Conservation (phyloP, 1,140 invertebrate species). For the Diplogasteroides magnus region DNA sequence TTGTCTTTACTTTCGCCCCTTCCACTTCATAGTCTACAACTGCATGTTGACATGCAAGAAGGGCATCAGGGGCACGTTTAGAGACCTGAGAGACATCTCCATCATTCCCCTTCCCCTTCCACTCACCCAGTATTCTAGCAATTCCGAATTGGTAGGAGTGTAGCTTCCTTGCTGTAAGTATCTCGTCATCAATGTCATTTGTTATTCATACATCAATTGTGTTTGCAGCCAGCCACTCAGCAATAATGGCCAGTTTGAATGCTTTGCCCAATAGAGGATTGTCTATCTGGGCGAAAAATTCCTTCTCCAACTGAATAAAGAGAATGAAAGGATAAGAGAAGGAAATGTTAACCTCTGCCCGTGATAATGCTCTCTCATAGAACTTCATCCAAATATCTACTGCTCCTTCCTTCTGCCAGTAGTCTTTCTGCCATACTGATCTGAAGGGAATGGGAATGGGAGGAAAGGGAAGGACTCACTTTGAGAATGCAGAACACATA, state of each 20-base stretch:
- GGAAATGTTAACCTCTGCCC: conserved; percentile 35
- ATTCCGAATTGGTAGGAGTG: conserved; percentile 53
- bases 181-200: not conserved
- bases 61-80: conserved; percentile 49
- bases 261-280: conserved; percentile 54
- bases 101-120: no score
- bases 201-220: conserved; percentile 42
- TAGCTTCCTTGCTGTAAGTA: conserved; percentile 51
- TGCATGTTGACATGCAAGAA: conserved; percentile 51
- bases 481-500: conserved; percentile 50
- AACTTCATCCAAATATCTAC: conserved; percentile 56
- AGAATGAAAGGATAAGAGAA: not conserved
- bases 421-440: conserved; percentile 55
- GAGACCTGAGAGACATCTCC: no score
- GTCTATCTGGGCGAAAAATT: conserved; percentile 54
- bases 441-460: no score
- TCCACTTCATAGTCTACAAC: conserved; percentile 55
- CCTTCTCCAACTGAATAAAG: conserved; percentile 45
- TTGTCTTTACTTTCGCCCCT: conserved; percentile 54
- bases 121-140: conserved; percentile 55
- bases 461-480: no score
- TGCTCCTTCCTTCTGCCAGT: conserved; percentile 55
- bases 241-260: conserved; percentile 54
- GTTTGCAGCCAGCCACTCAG: conserved; percentile 54
- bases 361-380: conserved; percentile 47